Evolutionary conservation across 2,888 invertebrate genomes (phyloP).

Genomic region (Barypeithes pellucidus): DNA sequence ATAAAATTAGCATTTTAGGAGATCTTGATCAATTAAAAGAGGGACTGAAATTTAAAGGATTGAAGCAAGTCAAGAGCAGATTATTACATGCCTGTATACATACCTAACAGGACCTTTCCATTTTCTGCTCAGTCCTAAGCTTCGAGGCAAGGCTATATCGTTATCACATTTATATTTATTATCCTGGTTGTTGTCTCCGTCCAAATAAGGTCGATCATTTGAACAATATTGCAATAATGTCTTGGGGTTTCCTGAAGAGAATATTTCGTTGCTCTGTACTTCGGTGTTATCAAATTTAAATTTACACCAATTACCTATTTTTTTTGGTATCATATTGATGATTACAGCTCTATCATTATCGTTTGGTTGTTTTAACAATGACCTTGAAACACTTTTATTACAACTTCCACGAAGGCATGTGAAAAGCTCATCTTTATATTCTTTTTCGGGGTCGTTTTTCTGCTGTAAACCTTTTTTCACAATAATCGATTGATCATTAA

Average conservation of each 20-base stretch:
- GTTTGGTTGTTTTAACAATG: background rate
- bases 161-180: conserved; percentile 22
- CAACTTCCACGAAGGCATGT: background rate
- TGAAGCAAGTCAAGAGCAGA: background rate
- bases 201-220: background rate
- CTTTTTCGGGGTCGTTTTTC: conserved; percentile 26
- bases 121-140: conserved; percentile 75
- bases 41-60: no score
- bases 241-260: background rate
- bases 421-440: background rate
- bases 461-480: no score
- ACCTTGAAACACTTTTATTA: conserved; percentile 2
- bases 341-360: conserved; percentile 63
- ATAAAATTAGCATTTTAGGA: no score
- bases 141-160: conserved; percentile 74
- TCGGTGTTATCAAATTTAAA: conserved; percentile 1
- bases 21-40: no score
- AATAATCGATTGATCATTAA: conserved; percentile 36
- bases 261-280: background rate
- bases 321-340: conserved; percentile 67
- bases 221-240: background rate
- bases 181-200: conserved; percentile 20
- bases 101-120: conserved; percentile 79
- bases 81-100: background rate
- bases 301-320: conserved; percentile 46